A percentile compares a stretch with the other conserved stretches of the same genome.
Conservation (phyloP, 2,113 vertebrate genomes). For the Labrus mixtus region DNA sequence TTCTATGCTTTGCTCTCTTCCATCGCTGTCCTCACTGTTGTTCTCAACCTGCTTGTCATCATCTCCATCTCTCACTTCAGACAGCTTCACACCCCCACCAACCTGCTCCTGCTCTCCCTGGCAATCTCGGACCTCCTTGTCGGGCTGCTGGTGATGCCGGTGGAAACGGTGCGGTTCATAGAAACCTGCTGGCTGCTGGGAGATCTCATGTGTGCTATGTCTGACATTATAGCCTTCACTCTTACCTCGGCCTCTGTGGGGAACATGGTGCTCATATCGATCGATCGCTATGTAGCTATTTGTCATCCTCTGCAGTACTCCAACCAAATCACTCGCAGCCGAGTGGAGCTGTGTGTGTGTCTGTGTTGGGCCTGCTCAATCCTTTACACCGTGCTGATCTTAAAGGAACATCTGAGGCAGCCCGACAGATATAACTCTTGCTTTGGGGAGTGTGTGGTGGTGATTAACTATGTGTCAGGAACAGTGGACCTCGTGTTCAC, state of each 20-base stretch:
- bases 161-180: constrained; percentile 65
- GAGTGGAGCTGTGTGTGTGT: constrained; percentile 45
- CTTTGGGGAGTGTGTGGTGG: constrained; percentile 62
- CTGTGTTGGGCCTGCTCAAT: constrained; percentile 66
- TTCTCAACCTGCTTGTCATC: constrained; percentile 66
- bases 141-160: constrained; percentile 86
- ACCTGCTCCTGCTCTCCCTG: constrained; percentile 80
- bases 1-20: constrained; percentile 48
- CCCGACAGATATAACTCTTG: constrained; percentile 47
- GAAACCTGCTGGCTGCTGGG: constrained; percentile 77
- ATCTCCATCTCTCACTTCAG: constrained; percentile 76
- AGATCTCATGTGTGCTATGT: constrained; percentile 62
- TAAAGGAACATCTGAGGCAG: constrained; percentile 50
- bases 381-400: constrained; percentile 54
- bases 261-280: constrained; percentile 70
- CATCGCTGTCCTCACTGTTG: constrained; percentile 45
- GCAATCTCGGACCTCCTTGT: constrained; percentile 74
- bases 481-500: constrained; percentile 63
- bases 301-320: constrained; percentile 70
- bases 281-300: constrained; percentile 73
- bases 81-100: constrained; percentile 79
- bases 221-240: constrained; percentile 48
- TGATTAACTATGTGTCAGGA: constrained; percentile 47
- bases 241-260: constrained; percentile 69
- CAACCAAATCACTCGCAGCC: constrained; percentile 49